Evolutionary conservation across 2,888 invertebrate genomes (phyloP), one percentile per base, ranked within the genome.

Genomic region (Brachypterus glaber): DNA sequence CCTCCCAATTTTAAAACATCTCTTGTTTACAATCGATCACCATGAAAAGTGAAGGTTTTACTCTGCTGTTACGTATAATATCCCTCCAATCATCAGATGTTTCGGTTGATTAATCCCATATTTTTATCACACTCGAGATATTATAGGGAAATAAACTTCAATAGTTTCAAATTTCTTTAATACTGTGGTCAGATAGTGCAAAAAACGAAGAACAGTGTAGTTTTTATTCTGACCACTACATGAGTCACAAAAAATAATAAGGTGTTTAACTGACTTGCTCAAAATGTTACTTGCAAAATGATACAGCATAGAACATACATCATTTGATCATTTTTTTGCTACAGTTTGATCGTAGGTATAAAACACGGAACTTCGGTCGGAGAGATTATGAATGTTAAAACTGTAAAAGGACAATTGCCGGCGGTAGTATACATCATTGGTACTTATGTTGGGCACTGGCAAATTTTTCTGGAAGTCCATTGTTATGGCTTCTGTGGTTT

Each of bases 191-290:
- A 55, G 8, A 34, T 49, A 43, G 41, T 55, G 50, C 14, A 49
- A 17, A 37, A 49, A 52, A 24, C 52, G 38, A 33, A 51, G 39
- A 25, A 55, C 27, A n/a, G 51, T 50, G 39, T 39, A 50, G 38
- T 55, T 55, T 40, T 53, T 55, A 41, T 54, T 55, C 41, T 53
- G 51, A 14, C 51, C 51, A 14, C 45, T 49, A 33, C 48, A 50
- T 12, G 48, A 49, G 39, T 53, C 51, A 40, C 52, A 54, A 42
- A 53, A 55, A 27, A 52, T 46, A 32, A 36, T 30, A 33, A 52
- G 38, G 27, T 40, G 15, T 29, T 26, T 35, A 8, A 42, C 41
- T 4, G 16, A 5, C 2, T 5, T 17, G 17, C 33, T 32, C 34
- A 48, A 16, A n/a, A 33, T 25, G 9, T 45, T 39, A 21, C 12